A percentile compares a stretch with the other conserved stretches of the same genome.
Conservation (phyloP, 2,797 vertebrate genomes). For the Decapterus maruadsi region DNA sequence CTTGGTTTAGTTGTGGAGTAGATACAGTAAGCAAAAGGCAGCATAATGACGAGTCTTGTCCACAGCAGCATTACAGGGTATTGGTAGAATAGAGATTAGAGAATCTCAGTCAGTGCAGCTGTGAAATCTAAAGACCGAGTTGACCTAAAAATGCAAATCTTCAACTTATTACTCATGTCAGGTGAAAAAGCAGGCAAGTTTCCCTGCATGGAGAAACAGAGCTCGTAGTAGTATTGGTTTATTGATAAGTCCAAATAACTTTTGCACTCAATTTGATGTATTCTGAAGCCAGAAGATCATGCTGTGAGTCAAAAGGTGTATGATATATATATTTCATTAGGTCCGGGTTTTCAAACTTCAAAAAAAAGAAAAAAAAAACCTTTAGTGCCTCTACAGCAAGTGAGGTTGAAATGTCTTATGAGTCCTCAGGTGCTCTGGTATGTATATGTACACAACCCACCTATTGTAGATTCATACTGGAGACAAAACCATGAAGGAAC, state of each 20-base stretch:
- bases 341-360: neutral
- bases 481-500: no score
- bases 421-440: neutral
- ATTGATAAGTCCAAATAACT: slow-evolving; percentile 10
- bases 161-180: neutral
- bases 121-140: neutral
- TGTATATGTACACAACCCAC: no score
- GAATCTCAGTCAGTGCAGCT: neutral
- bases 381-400: neutral
- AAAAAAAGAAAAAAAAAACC: neutral
- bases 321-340: slow-evolving; percentile 1
- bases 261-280: slow-evolving; percentile 7
- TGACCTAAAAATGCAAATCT: neutral
- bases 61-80: no score
- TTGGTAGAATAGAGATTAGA: no score
- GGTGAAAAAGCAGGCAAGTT: slow-evolving; percentile 5
- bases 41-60: no score
- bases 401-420: slow-evolving; percentile 3
- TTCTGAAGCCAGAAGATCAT: neutral
- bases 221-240: neutral
- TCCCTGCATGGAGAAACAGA: neutral
- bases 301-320: slow-evolving; percentile 3
- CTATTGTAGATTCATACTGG: no score
- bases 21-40: no score
- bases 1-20: no score